Conservation (phyloP, 2,888 invertebrate species). For the Lasioglossum pauxillum region DNA sequence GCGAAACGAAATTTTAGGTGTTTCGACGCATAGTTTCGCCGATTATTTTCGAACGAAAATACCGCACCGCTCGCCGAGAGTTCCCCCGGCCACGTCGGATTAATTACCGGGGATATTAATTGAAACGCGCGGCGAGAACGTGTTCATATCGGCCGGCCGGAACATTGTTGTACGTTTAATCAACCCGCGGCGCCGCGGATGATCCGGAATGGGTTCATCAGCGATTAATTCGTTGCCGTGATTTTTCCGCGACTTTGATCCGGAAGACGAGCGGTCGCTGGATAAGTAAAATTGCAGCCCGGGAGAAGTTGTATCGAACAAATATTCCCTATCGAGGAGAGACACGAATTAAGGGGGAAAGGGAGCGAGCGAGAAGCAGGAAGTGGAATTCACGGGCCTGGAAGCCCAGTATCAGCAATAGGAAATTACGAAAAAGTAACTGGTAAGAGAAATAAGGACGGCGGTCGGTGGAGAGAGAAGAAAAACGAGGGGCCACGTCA, state of each 20-base stretch:
- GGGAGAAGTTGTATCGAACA: not conserved
- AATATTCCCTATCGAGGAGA: not conserved
- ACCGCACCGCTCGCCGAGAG: not conserved
- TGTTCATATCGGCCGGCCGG: not conserved
- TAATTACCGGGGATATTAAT: conserved; percentile 17
- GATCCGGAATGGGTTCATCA: conserved; percentile 1
- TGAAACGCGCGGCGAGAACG: conserved; percentile 7
- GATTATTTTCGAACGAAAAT: conserved; percentile 24
- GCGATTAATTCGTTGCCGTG: conserved; percentile 28
- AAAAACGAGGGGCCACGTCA: conserved; percentile 49
- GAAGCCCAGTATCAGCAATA: conserved; percentile 50
- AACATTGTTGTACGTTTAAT: conserved; percentile 15
- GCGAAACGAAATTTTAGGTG: conserved; percentile 8
- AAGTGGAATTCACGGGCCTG: conserved; percentile 22
- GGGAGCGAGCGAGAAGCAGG: not conserved
- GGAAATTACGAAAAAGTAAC: conserved; percentile 57
- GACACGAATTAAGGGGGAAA: not conserved
- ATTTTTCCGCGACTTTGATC: conserved; percentile 4
- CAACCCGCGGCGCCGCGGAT: not conserved
- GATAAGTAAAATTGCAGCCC: not conserved
- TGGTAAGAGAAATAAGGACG: conserved; percentile 14
- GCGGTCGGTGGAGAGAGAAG: conserved; percentile 27
- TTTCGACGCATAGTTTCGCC: conserved; percentile 11
- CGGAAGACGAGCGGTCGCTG: not conserved
- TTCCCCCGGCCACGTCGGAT: not conserved